These are phyloP conservation scores for Oxytorus armatus DNA, from an alignment of 2,888 invertebrate genomes.

Conservation along the genomic window DNA sequence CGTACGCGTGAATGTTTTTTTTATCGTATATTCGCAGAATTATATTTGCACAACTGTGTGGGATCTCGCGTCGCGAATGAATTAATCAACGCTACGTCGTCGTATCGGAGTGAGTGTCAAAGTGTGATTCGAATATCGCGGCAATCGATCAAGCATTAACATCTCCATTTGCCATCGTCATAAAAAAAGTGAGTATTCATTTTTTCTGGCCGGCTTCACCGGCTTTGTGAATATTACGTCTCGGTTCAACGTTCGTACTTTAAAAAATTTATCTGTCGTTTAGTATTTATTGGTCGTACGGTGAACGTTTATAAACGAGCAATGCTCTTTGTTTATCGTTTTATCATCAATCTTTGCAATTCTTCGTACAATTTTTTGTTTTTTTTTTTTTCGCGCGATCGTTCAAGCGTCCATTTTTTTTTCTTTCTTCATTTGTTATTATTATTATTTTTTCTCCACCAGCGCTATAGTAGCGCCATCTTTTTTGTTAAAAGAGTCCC, in stretches of 20 bases:
- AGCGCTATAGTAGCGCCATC: background rate
- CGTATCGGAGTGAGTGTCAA: background rate
- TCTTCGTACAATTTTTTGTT: too few species aligned
- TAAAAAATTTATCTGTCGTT: too few species aligned
- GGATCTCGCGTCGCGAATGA: constrained; percentile 11
- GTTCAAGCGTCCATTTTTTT: background rate
- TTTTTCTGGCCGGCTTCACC: background rate
- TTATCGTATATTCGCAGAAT: constrained; percentile 5
- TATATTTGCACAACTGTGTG: background rate
- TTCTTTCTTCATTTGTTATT: background rate
- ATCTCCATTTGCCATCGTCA: constrained; percentile 8
- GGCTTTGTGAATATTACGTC: too few species aligned
- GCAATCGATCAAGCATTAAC: constrained; percentile 24
- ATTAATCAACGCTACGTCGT: constrained; percentile 22
- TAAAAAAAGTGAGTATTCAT: background rate
- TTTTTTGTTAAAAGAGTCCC: background rate
- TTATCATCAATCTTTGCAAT: too few species aligned
- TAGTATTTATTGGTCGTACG: too few species aligned
- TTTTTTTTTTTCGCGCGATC: too few species aligned
- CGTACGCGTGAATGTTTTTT: background rate
- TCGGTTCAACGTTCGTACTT: too few species aligned
- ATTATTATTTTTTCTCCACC: background rate
- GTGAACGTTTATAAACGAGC: too few species aligned
- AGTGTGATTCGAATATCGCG: constrained; percentile 19
- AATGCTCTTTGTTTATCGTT: too few species aligned